A percentile compares a stretch with the other conserved stretches of the same genome.
phyloP scores from a whole-genome alignment of 30 jellyfish, hydroid and myxozoan species.

The Haliclystus octoradiatus region DNA sequence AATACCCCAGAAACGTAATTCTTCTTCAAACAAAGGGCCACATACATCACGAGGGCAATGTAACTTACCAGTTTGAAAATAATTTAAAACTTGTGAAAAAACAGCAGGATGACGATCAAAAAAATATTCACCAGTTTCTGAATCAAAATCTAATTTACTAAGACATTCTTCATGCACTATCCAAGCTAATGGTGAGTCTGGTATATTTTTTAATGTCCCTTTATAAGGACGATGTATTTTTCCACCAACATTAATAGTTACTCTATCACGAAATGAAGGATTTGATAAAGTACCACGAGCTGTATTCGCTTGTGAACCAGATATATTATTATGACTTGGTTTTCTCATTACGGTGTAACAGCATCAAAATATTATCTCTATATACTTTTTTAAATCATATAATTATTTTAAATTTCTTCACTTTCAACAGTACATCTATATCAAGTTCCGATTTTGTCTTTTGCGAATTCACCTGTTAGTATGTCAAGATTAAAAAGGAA shows the following conservation, averaged over 20 bases:
- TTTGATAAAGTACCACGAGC: neutral
- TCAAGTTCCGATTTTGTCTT: too few relatives aligned
- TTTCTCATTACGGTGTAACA: neutral
- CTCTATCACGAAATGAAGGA: neutral
- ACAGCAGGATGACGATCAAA: slow-evolving; percentile 90
- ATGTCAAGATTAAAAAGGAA: too few relatives aligned
- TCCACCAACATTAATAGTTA: slow-evolving; percentile 82
- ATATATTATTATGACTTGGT: neutral
- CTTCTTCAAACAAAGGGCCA: slow-evolving; percentile 91
- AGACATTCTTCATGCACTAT: slow-evolving; percentile 48
- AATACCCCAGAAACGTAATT: slow-evolving; percentile 86
- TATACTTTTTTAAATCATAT: too few relatives aligned
- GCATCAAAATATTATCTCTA: too few relatives aligned
- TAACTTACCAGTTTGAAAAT: slow-evolving; percentile 86
- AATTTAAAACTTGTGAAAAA: slow-evolving; percentile 63
- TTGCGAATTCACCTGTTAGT: too few relatives aligned
- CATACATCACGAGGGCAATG: slow-evolving; percentile 91
- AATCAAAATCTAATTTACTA: slow-evolving; percentile 50
- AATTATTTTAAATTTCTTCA: too few relatives aligned
- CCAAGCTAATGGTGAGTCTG: slow-evolving; percentile 90
- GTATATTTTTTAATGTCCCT: slow-evolving; percentile 65
- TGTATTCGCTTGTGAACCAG: neutral
- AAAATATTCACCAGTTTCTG: slow-evolving; percentile 42
- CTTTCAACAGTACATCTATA: too few relatives aligned
- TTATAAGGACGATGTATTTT: slow-evolving; percentile 59